Evolutionary conservation across 1,140 invertebrate species (phyloP), one percentile per base, ranked within the genome.

Genomic region (Hormaphis cornu): DNA sequence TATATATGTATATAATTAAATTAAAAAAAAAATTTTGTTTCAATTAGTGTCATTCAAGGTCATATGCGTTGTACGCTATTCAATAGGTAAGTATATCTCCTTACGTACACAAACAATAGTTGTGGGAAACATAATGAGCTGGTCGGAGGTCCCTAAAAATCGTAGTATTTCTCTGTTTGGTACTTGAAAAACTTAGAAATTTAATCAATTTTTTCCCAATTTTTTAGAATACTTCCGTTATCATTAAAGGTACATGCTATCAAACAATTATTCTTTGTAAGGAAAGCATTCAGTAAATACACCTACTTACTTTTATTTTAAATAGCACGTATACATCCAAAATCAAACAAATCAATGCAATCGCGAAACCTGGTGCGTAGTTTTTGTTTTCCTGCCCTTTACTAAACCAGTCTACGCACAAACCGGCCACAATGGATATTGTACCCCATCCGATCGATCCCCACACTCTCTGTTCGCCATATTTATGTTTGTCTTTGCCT

Each of bases 381-480:
- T 83, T 83, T 73, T 88, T 87, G 0, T 78, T 73, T 0, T 76
- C 74, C 72, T 80, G 75, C 9, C 76, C 76, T 10, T 81, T 80
- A 10, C 84, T 85, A 74, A 79, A 81, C n/a, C 76, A 71, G 74
- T 89, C 84, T 0, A 89, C 81, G 0, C 82, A 76, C 74, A 82
- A 84, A 1, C 88, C 88, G 1, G 85, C 81, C 1, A 89, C 70
- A 1, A 89, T 74, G 0, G 88, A 87, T 1, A 86, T 82, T 1
- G 82, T 72, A 22, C 86, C 87, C 74, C 89, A 91, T 16, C 88
- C 88, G 44, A 86, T 84, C 1, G 88, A 88, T 35, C 89, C 89
- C 86, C 86, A 90, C 1, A 89, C 87, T 50, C 88, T 79, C 75
- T 90, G 89, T 20, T 84, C 81, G 1, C 89, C 88, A 74, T 89